phyloP scores from a whole-genome alignment of 2,113 vertebrate genomes.

The Psilopsiagon aymara region DNA sequence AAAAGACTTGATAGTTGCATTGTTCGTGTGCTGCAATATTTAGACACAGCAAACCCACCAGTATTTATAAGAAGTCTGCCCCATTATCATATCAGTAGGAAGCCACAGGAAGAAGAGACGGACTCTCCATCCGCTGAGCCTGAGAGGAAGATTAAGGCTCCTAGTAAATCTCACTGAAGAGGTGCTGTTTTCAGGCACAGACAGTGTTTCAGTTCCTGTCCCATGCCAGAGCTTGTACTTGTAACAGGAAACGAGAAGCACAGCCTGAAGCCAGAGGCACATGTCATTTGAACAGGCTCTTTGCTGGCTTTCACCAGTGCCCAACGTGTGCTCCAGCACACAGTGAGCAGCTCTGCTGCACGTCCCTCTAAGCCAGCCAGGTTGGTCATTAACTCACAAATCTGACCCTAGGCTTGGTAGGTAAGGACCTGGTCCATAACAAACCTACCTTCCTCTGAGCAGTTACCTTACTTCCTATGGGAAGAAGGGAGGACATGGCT shows the following conservation, averaged over 20 bases:
- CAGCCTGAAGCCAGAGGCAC: not conserved
- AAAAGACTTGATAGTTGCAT: not conserved
- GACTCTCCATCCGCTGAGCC: not conserved
- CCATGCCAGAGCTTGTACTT: not conserved
- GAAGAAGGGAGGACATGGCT: not conserved
- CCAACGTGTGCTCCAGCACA: fast-evolving
- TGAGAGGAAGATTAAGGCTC: not conserved
- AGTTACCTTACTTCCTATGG: fast-evolving
- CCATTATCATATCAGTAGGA: fast-evolving
- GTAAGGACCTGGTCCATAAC: not conserved
- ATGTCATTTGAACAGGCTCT: not conserved
- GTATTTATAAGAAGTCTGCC: not conserved
- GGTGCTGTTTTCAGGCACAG: not conserved
- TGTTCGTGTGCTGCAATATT: not conserved
- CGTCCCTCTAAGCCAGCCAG: fast-evolving
- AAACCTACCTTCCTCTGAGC: not conserved
- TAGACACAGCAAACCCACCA: not conserved
- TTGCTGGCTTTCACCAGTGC: not conserved
- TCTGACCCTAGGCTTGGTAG: not conserved
- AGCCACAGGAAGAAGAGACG: not conserved
- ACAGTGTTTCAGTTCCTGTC: not conserved
- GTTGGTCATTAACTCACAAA: not conserved
- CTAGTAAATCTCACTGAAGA: not conserved
- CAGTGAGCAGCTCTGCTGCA: not conserved
- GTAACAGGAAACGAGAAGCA: constrained; percentile 16